Conservation (phyloP, 23 tunicate species). For the Phallusia fumigata region DNA sequence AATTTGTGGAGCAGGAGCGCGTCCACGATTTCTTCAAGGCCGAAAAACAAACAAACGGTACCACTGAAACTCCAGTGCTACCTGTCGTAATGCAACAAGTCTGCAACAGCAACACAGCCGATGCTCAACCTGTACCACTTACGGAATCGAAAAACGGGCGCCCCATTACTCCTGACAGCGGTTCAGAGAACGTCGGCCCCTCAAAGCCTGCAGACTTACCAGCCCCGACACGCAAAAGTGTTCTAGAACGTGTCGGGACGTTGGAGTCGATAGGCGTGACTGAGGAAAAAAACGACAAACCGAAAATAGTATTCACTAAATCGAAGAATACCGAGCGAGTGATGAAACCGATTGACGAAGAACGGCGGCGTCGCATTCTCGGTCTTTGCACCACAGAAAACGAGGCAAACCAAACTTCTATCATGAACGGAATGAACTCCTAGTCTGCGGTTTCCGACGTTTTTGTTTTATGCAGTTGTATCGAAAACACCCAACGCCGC, state of each 20-base stretch:
- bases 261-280: conserved; percentile 35
- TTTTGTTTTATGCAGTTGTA: background rate
- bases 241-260: conserved; percentile 44
- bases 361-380: conserved; percentile 62
- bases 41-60: background rate
- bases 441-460: background rate
- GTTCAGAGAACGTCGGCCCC: background rate
- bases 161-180: background rate
- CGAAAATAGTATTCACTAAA: conserved; percentile 30
- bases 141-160: background rate
- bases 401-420: background rate
- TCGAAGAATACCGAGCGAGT: conserved; percentile 24
- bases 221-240: conserved; percentile 35
- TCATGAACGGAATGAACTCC: background rate
- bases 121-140: background rate
- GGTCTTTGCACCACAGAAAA: conserved; percentile 41
- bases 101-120: background rate
- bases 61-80: background rate
- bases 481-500: too few relatives aligned
- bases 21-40: background rate
- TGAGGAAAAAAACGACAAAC: conserved; percentile 14
- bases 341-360: conserved; percentile 37
- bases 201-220: background rate
- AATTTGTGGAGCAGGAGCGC: conserved; percentile 40
- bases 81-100: background rate